Evolutionary conservation across 1,140 invertebrate species (phyloP).

Genomic region (Drosophila nigrodunni): DNA sequence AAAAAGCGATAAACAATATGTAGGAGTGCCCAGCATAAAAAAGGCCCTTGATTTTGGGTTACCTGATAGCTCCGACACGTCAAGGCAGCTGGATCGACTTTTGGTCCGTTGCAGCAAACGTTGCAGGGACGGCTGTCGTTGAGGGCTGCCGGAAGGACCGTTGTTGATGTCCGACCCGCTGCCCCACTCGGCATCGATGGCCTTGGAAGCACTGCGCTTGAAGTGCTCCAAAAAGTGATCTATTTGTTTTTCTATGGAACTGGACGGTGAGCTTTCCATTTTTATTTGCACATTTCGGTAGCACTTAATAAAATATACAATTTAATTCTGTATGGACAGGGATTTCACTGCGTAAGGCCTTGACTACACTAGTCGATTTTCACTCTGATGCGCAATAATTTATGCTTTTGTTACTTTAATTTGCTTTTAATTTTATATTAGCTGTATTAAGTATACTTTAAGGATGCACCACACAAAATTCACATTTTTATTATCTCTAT

Average conservation of each 20-base stretch:
- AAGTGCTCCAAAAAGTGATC: constrained; percentile 93
- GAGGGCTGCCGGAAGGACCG: constrained; percentile 39
- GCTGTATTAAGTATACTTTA: not conserved
- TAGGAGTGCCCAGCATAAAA: not conserved
- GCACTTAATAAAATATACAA: not conserved
- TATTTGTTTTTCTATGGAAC: constrained; percentile 91
- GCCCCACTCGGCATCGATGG: constrained; percentile 85
- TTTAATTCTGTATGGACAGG: not conserved
- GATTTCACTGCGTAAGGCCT: not conserved
- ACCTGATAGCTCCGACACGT: constrained; percentile 67
- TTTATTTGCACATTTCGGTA: constrained; percentile 30
- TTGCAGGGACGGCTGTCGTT: constrained; percentile 44
- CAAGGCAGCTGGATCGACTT: constrained; percentile 67
- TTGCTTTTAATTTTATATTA: not conserved
- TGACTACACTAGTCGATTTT: constrained; percentile 3
- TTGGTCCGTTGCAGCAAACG: constrained; percentile 61
- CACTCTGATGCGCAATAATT: not conserved
- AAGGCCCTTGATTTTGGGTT: constrained; percentile 26
- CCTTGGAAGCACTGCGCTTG: constrained; percentile 90
- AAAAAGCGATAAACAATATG: not conserved
- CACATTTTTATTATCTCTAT: constrained; percentile 37
- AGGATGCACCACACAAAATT: constrained; percentile 8
- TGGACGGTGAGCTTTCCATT: constrained; percentile 88
- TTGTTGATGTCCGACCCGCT: constrained; percentile 28
- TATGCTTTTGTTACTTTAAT: not conserved